Percentiles rank a stretch among this genome's conserved stretches.
These are phyloP conservation scores for Tringa solitaria DNA, from an alignment of 2,113 vertebrate genomes.

Conservation along the genomic window DNA sequence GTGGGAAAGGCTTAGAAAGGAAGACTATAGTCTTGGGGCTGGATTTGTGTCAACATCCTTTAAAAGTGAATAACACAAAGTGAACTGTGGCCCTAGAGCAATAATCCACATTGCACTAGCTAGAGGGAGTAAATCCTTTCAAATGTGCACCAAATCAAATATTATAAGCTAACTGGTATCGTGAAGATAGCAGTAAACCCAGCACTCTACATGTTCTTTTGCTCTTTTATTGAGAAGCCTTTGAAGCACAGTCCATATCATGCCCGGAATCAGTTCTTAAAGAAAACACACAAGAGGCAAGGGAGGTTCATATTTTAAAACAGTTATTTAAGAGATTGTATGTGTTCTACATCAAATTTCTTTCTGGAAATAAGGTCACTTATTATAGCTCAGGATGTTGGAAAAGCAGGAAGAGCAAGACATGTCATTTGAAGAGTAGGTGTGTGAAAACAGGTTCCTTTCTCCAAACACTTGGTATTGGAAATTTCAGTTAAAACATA, in stretches of 20 bases:
- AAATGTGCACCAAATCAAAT: neutral
- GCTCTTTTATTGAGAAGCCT: neutral
- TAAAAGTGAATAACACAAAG: neutral
- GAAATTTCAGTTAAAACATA: too few relatives aligned
- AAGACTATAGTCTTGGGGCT: neutral
- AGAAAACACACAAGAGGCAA: neutral
- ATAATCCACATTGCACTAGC: neutral
- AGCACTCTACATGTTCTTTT: neutral
- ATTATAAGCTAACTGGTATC: neutral
- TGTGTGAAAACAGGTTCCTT: neutral
- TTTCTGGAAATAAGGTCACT: neutral
- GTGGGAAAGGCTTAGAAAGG: neutral
- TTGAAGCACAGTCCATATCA: neutral
- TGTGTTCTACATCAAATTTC: neutral
- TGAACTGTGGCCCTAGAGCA: neutral
- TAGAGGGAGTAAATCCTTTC: neutral
- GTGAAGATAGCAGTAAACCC: neutral
- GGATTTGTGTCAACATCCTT: neutral
- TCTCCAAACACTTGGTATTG: neutral
- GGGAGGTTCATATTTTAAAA: neutral
- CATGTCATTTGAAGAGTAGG: neutral
- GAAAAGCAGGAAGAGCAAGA: neutral
- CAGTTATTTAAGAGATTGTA: neutral
- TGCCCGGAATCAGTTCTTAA: neutral
- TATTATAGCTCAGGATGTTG: neutral